phyloP scores from a whole-genome alignment of 2,797 vertebrate genomes.

The Tokudaia muenninki region DNA sequence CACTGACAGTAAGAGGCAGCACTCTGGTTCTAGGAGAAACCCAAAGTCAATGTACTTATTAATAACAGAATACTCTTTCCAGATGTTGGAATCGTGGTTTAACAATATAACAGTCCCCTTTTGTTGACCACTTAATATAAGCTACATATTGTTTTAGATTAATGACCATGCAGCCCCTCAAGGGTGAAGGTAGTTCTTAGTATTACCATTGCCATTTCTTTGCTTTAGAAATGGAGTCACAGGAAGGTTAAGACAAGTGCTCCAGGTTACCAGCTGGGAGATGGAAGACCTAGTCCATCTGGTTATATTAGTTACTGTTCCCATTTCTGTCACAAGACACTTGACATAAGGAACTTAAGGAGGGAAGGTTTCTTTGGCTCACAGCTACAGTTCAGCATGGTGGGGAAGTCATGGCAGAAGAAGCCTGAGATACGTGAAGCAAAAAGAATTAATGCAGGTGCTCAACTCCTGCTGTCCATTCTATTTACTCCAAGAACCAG shows the following conservation, averaged over 20 bases:
- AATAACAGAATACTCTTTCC: not conserved
- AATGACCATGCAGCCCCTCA: not conserved
- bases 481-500: not conserved
- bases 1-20: not conserved
- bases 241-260: not conserved
- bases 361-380: not conserved
- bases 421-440: not conserved
- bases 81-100: not conserved
- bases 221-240: not conserved
- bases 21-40: not conserved
- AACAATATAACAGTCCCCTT: not conserved
- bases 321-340: not conserved
- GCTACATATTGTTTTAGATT: not conserved
- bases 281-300: not conserved
- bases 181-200: not conserved
- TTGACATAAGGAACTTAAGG: not conserved
- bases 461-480: not conserved
- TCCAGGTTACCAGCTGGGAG: not conserved
- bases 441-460: not conserved
- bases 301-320: not conserved
- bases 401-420: not conserved
- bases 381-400: not conserved
- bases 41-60: not conserved
- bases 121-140: slow-evolving; percentile 23
- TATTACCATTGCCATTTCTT: not conserved